phyloP scores from a whole-genome alignment of 2,797 vertebrate genomes.

The Sitta carolinensis region DNA sequence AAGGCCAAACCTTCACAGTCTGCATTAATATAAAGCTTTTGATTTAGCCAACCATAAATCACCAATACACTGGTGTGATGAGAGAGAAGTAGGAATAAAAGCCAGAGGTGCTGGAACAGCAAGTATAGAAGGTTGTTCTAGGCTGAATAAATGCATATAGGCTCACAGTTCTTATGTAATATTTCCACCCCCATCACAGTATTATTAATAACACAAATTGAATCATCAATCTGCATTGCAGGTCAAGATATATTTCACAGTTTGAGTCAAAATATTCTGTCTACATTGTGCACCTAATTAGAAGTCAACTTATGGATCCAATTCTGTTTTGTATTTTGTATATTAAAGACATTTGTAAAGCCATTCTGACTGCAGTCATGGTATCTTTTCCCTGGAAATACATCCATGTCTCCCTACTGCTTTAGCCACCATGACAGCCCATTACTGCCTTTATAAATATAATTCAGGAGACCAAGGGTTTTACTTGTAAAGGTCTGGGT shows the following conservation, averaged over 20 bases:
- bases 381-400: background rate
- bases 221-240: background rate
- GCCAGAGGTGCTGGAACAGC: background rate
- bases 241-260: background rate
- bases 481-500: background rate
- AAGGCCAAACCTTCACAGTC: background rate
- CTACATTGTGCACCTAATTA: background rate
- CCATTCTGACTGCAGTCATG: background rate
- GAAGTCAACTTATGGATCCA: background rate
- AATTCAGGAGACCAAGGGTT: background rate
- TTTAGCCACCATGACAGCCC: background rate
- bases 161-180: background rate
- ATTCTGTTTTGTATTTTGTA: background rate
- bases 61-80: background rate
- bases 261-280: background rate
- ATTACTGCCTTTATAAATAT: background rate
- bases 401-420: background rate
- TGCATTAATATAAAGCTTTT: background rate
- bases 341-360: background rate
- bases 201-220: background rate
- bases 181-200: background rate
- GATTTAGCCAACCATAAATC: background rate
- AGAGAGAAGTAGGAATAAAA: background rate
- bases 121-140: background rate
- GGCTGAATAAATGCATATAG: background rate